Conservation (phyloP, 2,888 invertebrate genomes). For the Dryocosmus kuriphilus region DNA sequence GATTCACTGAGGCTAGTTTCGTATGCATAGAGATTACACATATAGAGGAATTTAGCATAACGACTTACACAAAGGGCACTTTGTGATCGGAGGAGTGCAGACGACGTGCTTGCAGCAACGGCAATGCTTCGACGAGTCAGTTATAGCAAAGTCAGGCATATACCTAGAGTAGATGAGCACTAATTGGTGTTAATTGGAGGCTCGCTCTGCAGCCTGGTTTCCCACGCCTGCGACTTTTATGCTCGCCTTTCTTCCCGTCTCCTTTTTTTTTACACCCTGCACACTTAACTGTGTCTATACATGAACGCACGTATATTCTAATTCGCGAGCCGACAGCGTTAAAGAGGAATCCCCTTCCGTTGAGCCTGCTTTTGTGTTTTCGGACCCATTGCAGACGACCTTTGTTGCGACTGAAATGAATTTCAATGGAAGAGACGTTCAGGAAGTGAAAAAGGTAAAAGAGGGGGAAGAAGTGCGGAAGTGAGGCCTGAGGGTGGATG, state of each 20-base stretch:
- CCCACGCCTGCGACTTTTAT: conserved; percentile 76
- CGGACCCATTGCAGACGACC: neutral
- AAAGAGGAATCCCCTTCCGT: neutral
- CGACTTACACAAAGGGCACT: conserved; percentile 5
- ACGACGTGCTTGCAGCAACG: conserved; percentile 28
- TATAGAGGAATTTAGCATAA: neutral
- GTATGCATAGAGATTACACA: neutral
- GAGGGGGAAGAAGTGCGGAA: neutral
- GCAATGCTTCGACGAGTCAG: conserved; percentile 26
- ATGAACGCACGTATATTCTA: conserved; percentile 51
- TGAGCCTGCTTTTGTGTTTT: neutral
- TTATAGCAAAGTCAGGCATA: conserved; percentile 49
- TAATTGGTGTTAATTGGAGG: conserved; percentile 78
- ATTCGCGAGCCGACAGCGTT: neutral
- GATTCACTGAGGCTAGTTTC: neutral
- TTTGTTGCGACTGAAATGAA: neutral
- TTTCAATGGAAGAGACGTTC: neutral
- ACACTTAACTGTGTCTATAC: conserved; percentile 43
- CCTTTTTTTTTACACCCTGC: conserved; percentile 52
- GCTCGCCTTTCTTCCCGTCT: conserved; percentile 65
- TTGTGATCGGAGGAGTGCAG: conserved; percentile 22
- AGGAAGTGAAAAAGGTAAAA: neutral
- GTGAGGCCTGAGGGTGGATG: neutral
- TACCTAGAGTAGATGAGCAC: conserved; percentile 76
- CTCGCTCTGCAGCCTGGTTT: conserved; percentile 72